Evolutionary conservation across 2,888 invertebrate genomes (phyloP), one percentile per base, ranked within the genome.

Genomic region (Abrostola tripartita): DNA sequence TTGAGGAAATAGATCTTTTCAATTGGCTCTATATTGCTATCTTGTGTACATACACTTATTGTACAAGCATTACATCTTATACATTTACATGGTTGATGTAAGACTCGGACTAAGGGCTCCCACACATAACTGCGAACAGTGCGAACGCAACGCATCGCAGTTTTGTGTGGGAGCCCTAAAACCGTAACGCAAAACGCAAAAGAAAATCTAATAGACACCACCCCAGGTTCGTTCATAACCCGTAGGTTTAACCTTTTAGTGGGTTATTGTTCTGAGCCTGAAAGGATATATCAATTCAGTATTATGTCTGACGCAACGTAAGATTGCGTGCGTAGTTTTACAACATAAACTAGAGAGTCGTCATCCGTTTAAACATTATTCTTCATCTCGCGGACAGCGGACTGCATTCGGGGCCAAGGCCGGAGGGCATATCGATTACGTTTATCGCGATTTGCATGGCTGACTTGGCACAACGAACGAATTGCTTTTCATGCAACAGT

Each of bases 381-480:
- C 90, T 90, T 90, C 90, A 91, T 91, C 86, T 85, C 61, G 78
- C 61, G 81, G 87, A 86, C 87, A 86, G 86, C 79, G 71, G 65
- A 72, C 70, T 87, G 90, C 88, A 89, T 92, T 92, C 88, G 88
- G 89, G 91, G 92, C 89, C 92, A 92, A 91, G 92, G 92, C 80
- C 79, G 76, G 78, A 81, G 81, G 85, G 81, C 85, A 85, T 90
- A 91, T 92, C 87, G 89, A 90, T 93, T 92, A 88, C 92, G 85
- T 82, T 79, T 82, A 82, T 85, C 79, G 83, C 86, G 85, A 88
- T 88, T 90, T 88, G 84, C 88, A 85, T 86, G 82, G 83, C 75
- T 83, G 81, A 82, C 78, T 85, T 78, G 65, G 65, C 74, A 75
- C 65, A 73, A 71, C 64, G 52, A 71, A 57, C 72, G 73, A 75